A percentile compares a stretch with the other conserved stretches of the same genome.
phyloP scores from a whole-genome alignment of 2,113 vertebrate genomes.

The Anguilla rostrata region DNA sequence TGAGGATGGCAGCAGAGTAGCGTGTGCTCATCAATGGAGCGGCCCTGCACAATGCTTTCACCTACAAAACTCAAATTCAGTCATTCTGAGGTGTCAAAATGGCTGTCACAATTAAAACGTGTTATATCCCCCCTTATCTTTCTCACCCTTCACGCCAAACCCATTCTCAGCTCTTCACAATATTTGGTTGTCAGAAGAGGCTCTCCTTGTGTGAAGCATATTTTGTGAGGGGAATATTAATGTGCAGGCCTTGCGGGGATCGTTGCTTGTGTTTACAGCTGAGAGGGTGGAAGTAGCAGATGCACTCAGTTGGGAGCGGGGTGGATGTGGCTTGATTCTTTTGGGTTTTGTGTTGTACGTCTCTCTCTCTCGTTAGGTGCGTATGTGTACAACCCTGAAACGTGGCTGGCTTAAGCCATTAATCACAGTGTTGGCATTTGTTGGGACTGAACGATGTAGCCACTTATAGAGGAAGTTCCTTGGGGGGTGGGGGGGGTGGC shows the following conservation, averaged over 20 bases:
- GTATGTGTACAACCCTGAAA: constrained; percentile 29
- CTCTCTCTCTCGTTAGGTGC: background rate
- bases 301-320: constrained; percentile 40
- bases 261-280: background rate
- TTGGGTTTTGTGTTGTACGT: background rate
- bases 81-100: background rate
- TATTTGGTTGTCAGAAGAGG: background rate
- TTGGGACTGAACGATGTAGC: constrained; percentile 33
- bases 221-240: background rate
- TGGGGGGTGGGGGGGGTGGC: constrained; percentile 42
- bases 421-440: constrained; percentile 36
- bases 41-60: background rate
- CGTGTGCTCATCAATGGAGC: background rate
- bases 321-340: constrained; percentile 38
- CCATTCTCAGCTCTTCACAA: background rate
- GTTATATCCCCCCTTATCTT: constrained; percentile 1
- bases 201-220: background rate
- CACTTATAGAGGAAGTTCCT: constrained; percentile 32
- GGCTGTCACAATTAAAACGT: constrained; percentile 3
- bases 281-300: constrained; percentile 17
- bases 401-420: constrained; percentile 32
- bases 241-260: background rate
- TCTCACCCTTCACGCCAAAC: background rate
- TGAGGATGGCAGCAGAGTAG: background rate
- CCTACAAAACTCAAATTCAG: background rate